Conservation (phyloP, 2,888 invertebrate genomes). For the Abscondita cerata region DNA sequence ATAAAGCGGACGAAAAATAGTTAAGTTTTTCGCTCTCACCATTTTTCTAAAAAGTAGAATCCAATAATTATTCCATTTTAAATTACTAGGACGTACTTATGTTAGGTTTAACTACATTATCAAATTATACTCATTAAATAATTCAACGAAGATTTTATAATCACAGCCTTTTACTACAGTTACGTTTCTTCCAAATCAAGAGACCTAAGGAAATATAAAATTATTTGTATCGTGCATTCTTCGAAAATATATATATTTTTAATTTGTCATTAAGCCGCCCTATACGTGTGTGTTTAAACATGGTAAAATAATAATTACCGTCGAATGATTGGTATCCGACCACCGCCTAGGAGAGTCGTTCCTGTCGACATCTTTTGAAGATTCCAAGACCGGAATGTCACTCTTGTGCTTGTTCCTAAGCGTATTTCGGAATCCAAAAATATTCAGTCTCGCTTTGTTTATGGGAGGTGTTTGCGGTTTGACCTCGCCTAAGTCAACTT, state of each 20-base stretch:
- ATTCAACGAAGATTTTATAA: slow-evolving; percentile 30
- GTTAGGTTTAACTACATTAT: slow-evolving; percentile 14
- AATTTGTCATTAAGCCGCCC: too few species aligned
- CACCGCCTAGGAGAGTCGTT: slow-evolving; percentile 57
- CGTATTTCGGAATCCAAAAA: slow-evolving; percentile 69
- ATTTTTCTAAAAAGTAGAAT: slow-evolving; percentile 38
- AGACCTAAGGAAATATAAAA: slow-evolving; percentile 43
- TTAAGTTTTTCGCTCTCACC: slow-evolving; percentile 48
- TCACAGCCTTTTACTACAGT: slow-evolving; percentile 50
- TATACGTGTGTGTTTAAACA: too few species aligned
- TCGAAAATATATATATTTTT: background rate
- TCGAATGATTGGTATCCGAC: slow-evolving; percentile 58
- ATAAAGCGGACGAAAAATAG: too few species aligned
- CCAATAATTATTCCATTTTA: slow-evolving; percentile 47
- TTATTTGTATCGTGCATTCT: background rate
- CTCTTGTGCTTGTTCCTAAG: slow-evolving; percentile 61
- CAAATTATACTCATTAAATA: slow-evolving; percentile 32
- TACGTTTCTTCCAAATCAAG: slow-evolving; percentile 39
- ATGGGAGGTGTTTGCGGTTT: slow-evolving; percentile 61
- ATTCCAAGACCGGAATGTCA: slow-evolving; percentile 56
- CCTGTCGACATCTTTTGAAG: slow-evolving; percentile 51
- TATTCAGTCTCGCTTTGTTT: slow-evolving; percentile 50
- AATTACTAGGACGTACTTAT: slow-evolving; percentile 37
- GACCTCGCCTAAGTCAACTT: slow-evolving; percentile 58
- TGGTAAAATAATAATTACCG: slow-evolving; percentile 48